Percentiles rank a stretch among this genome's conserved stretches.
Evolutionary conservation across 2,113 vertebrate genomes (phyloP).

Genomic region (Chionis minor): DNA sequence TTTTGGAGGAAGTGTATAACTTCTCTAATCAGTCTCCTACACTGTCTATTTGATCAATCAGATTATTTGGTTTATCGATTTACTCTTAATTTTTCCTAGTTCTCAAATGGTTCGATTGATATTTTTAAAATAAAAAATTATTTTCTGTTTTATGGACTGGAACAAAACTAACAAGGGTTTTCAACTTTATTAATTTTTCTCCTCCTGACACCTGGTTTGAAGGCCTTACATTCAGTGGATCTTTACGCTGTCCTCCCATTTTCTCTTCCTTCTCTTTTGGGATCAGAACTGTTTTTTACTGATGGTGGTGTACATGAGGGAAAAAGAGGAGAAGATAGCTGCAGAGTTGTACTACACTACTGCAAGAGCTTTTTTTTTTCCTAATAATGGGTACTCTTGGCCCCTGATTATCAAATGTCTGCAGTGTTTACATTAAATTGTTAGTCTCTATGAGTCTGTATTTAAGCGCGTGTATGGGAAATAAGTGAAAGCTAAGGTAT

Average conservation of each 20-base stretch:
- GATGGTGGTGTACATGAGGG: accelerated
- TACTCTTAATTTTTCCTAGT: background rate
- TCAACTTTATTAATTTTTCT: background rate
- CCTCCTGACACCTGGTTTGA: background rate
- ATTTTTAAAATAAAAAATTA: background rate
- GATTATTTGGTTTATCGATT: background rate
- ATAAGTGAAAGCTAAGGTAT: background rate
- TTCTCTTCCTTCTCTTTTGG: background rate
- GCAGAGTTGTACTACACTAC: background rate
- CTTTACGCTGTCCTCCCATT: background rate
- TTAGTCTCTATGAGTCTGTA: background rate
- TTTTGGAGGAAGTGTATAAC: background rate
- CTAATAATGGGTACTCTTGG: background rate
- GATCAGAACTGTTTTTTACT: background rate
- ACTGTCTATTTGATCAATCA: background rate
- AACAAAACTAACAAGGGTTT: background rate
- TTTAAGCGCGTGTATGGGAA: background rate
- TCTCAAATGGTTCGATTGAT: background rate
- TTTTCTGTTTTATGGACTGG: background rate
- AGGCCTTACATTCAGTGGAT: background rate
- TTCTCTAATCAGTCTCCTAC: background rate
- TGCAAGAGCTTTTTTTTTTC: background rate
- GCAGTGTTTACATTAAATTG: background rate
- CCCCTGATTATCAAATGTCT: background rate
- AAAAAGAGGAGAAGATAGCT: background rate